A percentile compares a stretch with the other conserved stretches of the same genome.
Evolutionary conservation across 2,888 invertebrate species (phyloP).

Genomic region (Chloroclystis v-ata): DNA sequence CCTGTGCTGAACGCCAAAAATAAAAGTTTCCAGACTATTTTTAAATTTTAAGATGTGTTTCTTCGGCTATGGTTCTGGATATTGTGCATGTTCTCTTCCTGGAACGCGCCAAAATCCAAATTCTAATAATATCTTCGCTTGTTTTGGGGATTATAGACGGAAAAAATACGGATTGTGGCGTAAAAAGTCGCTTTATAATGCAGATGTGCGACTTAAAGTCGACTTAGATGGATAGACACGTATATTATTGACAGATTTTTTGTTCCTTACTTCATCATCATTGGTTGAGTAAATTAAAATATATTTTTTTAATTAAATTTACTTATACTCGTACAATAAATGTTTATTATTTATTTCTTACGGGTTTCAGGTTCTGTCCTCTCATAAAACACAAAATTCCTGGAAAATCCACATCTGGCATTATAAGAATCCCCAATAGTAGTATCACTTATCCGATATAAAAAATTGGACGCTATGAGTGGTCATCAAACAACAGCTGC

Average conservation of each 20-base stretch:
- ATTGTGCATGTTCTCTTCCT: slow-evolving; percentile 40
- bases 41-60: not conserved
- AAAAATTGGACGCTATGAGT: slow-evolving; percentile 58
- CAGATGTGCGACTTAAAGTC: slow-evolving; percentile 32
- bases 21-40: no score
- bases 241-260: not conserved
- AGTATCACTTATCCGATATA: slow-evolving; percentile 57
- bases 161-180: slow-evolving; percentile 32
- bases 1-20: no score
- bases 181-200: slow-evolving; percentile 34
- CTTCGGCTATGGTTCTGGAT: not conserved
- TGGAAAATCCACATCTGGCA: slow-evolving; percentile 19
- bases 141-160: slow-evolving; percentile 57
- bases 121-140: slow-evolving; percentile 46
- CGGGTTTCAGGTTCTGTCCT: not conserved
- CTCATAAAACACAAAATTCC: slow-evolving; percentile 3
- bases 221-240: slow-evolving; percentile 9
- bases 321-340: no score
- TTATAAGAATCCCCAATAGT: slow-evolving; percentile 49
- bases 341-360: not conserved
- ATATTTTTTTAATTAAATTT: not conserved
- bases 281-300: no score
- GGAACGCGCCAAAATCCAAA: slow-evolving; percentile 53
- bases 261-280: no score
- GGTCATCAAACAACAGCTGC: slow-evolving; percentile 73